These are phyloP conservation scores for Holcopasites calliopsidis DNA, from an alignment of 1,140 invertebrate genomes.

Conservation along the genomic window DNA sequence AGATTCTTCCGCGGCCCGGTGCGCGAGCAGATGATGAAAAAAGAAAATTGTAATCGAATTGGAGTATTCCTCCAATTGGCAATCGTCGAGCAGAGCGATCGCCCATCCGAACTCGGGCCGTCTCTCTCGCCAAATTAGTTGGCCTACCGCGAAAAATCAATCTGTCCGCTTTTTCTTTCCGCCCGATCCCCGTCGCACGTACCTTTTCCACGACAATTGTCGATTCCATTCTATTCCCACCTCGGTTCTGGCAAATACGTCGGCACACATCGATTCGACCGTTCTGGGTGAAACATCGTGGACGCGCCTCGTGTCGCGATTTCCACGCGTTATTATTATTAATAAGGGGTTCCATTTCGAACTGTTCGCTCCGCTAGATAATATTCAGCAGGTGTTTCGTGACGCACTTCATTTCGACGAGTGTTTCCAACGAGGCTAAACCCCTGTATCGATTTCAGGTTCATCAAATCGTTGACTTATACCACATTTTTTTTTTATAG, in stretches of 20 bases:
- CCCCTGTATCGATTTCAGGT: conserved; percentile 67
- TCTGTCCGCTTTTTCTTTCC: conserved; percentile 65
- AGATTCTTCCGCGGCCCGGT: conserved; percentile 58
- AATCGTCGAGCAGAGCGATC: conserved; percentile 62
- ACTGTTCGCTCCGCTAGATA: no score
- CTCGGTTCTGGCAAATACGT: conserved; percentile 46
- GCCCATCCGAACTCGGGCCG: conserved; percentile 36
- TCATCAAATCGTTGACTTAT: conserved; percentile 68
- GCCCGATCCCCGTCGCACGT: conserved; percentile 40
- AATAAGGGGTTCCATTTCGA: no score
- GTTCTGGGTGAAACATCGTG: conserved; percentile 8
- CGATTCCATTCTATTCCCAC: conserved; percentile 54
- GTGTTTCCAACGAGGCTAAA: conserved; percentile 48
- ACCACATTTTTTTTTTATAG: conserved; percentile 42
- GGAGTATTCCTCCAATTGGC: conserved; percentile 68
- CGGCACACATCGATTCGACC: conserved; percentile 16
- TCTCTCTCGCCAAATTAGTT: conserved; percentile 65
- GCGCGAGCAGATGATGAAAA: conserved; percentile 49
- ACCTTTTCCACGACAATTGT: conserved; percentile 53
- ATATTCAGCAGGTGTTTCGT: conserved; percentile 40
- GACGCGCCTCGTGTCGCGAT: conserved; percentile 4
- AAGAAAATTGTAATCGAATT: conserved; percentile 69
- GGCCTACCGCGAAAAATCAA: conserved; percentile 75
- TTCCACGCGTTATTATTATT: conserved; percentile 4
- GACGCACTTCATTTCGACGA: conserved; percentile 47